phyloP scores from a whole-genome alignment of 2,888 invertebrate species.

The Sabatieria punctata region DNA sequence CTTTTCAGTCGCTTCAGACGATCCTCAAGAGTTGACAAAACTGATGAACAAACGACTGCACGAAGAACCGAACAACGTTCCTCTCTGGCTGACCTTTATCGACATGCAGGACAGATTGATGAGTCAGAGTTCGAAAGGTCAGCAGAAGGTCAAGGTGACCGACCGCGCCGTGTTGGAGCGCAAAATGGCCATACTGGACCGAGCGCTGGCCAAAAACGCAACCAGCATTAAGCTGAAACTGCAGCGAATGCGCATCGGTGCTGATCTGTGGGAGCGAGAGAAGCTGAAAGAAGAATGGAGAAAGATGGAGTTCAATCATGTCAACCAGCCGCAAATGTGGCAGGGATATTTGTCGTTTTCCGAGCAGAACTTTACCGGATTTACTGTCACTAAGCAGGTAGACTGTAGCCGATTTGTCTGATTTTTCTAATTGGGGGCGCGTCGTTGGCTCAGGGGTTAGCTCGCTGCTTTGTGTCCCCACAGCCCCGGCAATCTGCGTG shows the following conservation, averaged over 20 bases:
- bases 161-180: conserved; percentile 28
- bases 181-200: conserved; percentile 34
- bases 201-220: conserved; percentile 34
- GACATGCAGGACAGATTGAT: too few species aligned
- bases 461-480: too few species aligned
- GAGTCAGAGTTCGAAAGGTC: too few species aligned
- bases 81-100: too few species aligned
- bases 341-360: conserved; percentile 30
- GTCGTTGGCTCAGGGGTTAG: too few species aligned
- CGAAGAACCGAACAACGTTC: too few species aligned
- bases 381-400: conserved; percentile 19
- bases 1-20: too few species aligned
- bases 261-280: conserved; percentile 27
- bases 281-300: conserved; percentile 33
- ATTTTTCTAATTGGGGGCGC: not conserved
- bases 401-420: too few species aligned
- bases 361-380: conserved; percentile 30
- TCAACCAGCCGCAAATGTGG: conserved; percentile 34
- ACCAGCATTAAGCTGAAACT: conserved; percentile 19
- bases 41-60: too few species aligned
- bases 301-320: conserved; percentile 32
- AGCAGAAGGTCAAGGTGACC: too few species aligned
- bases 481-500: too few species aligned
- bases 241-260: not conserved
- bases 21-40: too few species aligned